Base-by-base conservation (phyloP, 1,140 invertebrate species). In the Trichonephila clavata region DNA sequence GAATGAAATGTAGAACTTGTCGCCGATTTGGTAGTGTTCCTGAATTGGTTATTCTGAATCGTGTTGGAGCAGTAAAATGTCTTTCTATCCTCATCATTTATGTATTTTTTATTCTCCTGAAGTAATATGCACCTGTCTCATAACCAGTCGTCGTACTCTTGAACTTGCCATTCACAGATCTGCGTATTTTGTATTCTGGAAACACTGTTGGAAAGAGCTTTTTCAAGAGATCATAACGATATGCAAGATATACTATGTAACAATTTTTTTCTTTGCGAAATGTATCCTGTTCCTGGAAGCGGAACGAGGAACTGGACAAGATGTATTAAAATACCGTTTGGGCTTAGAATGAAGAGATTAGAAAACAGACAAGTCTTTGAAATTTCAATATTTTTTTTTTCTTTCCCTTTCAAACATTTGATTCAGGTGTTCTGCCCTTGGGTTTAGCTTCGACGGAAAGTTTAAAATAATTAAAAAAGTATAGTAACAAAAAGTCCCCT, bases 191-290 rank as follows among this genome's bases (percentile, higher is more conserved):
- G 81, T 59, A 57, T 83, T 83, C 81, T 18, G 81, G 16, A 83
- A 57, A 59, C 20, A 83, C 16, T n/a, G 5, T 20, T 3, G 50
- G 43, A 50, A 83, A 24, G 50, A 83, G 50, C 50, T 50, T 77
- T 63, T 50, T 77, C 4, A 77, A 21, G 21, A 50, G 81, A 83
- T 83, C 81, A 83, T 83, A 83, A 83, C 43, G 81, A 83, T 83
- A 83, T 83, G 81, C 59, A 83, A 83, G 81, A 83, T 83, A 59
- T 83, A 83, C 81, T 83, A 43, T 57, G 21, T 83, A 83, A 83
- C 50, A 83, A 59, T 83, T 57, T 83, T 83, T 83, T 57, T 83
- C 57, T 14, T 57, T 57, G 13, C 0, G 27, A n/a, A 57, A 59
- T 14, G 8, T 57, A 59, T 57, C 39, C 50, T 83, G 39, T 83